A percentile compares a stretch with the other conserved stretches of the same genome.
Evolutionary conservation across 2,797 vertebrate species (phyloP).

Genomic region (Hyperoplus lanceolatus): DNA sequence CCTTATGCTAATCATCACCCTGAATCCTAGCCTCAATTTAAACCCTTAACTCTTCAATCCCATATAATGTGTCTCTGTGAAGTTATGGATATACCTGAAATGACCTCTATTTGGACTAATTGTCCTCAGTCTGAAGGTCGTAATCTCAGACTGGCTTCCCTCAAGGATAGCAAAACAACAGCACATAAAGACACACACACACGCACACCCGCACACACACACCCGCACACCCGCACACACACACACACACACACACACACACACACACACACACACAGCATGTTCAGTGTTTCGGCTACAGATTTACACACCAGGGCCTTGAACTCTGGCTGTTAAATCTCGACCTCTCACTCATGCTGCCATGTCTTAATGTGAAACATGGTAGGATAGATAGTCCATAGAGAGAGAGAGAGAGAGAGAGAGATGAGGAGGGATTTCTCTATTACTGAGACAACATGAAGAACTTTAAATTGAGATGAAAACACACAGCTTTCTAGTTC

Average conservation of each 20-base stretch:
- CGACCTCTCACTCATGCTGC: constrained; percentile 1
- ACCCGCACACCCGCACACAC: not conserved
- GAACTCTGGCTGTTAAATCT: constrained; percentile 19
- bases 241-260: no score
- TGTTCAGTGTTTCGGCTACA: not conserved
- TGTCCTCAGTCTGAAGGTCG: not conserved
- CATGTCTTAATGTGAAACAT: constrained; percentile 7
- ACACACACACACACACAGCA: not conserved
- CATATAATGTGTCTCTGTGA: not conserved
- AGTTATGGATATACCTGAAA: not conserved
- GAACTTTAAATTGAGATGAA: constrained; percentile 2
- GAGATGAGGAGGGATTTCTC: not conserved
- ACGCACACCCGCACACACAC: not conserved
- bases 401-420: not conserved
- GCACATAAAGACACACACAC: not conserved
- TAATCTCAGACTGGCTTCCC: not conserved
- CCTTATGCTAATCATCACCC: not conserved
- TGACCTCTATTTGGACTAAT: not conserved
- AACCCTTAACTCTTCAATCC: not conserved
- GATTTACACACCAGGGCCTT: constrained; percentile 20
- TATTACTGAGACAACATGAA: not conserved
- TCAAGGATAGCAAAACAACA: constrained; percentile 12
- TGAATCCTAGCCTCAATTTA: not conserved
- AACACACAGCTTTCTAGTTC: constrained; percentile 12
- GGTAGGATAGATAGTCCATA: not conserved